Evolutionary conservation across 1,140 invertebrate genomes (phyloP).

Genomic region (Drosophila orena): DNA sequence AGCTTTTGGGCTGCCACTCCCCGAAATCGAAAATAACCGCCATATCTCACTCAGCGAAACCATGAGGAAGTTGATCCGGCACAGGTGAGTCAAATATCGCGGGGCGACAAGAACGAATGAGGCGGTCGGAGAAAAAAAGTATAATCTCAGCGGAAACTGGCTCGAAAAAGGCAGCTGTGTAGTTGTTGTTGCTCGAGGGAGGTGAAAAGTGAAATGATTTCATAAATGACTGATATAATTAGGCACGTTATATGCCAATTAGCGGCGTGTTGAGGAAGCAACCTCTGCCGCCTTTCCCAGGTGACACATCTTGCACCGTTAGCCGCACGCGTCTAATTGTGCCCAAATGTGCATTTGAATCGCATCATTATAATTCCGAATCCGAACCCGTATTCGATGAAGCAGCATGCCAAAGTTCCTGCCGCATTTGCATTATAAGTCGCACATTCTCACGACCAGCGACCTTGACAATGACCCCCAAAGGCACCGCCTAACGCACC

Average conservation of each 20-base stretch:
- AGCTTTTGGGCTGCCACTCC: slow-evolving; percentile 22
- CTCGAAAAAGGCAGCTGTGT: slow-evolving; percentile 20
- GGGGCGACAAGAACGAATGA: slow-evolving; percentile 41
- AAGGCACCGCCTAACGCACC: slow-evolving; percentile 27
- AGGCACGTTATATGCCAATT: slow-evolving; percentile 76
- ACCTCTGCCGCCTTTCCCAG: slow-evolving; percentile 50
- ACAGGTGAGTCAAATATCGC: slow-evolving; percentile 31
- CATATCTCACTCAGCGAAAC: slow-evolving; percentile 39
- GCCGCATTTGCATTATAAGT: slow-evolving; percentile 52
- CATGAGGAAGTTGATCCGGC: slow-evolving; percentile 44
- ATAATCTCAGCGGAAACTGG: slow-evolving; percentile 37
- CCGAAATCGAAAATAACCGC: slow-evolving; percentile 11
- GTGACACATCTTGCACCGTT: slow-evolving; percentile 70
- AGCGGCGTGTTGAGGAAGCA: slow-evolving; percentile 74
- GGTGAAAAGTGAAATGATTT: slow-evolving; percentile 62
- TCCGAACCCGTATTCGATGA: not conserved
- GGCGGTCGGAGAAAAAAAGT: slow-evolving; percentile 1
- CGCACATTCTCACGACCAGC: slow-evolving; percentile 56
- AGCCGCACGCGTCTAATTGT: slow-evolving; percentile 64
- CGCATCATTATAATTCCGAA: slow-evolving; percentile 27
- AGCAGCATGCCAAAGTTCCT: slow-evolving; percentile 55
- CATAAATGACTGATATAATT: slow-evolving; percentile 69
- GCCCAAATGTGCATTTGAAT: slow-evolving; percentile 73
- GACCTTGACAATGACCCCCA: slow-evolving; percentile 71
- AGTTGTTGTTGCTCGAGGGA: slow-evolving; percentile 17